These are phyloP conservation scores for Noctua janthina DNA, from an alignment of 2,888 invertebrate genomes.

Conservation along the genomic window DNA sequence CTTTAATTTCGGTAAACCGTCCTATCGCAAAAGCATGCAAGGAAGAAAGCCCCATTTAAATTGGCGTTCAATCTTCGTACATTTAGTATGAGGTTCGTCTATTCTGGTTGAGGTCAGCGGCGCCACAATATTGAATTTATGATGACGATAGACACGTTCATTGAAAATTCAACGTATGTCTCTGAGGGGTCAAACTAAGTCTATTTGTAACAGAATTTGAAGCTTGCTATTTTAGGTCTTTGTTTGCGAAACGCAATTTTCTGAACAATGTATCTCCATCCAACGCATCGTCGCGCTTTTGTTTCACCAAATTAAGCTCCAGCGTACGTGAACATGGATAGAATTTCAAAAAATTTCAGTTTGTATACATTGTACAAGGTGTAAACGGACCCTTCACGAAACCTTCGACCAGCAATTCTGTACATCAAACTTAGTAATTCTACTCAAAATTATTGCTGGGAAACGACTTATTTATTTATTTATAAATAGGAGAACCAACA, in stretches of 20 bases:
- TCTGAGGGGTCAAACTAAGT: background rate
- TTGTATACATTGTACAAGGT: background rate
- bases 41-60: background rate
- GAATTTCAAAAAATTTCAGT: too few relatives aligned
- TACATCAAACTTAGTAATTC: background rate
- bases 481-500: too few relatives aligned
- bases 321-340: background rate
- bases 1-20: background rate
- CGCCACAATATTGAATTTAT: conserved; percentile 24
- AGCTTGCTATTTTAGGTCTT: background rate
- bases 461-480: background rate
- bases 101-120: conserved; percentile 8
- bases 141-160: background rate
- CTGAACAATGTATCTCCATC: background rate
- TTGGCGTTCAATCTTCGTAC: background rate
- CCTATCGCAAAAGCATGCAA: background rate
- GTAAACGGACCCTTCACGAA: background rate
- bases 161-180: background rate
- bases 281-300: background rate
- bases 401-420: background rate
- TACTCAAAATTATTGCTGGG: background rate
- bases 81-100: conserved; percentile 26
- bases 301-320: background rate
- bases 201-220: conserved; percentile 7
- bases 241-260: background rate